Evolutionary conservation across 2,797 vertebrate genomes (phyloP).

Genomic region (Pelodytes ibericus): DNA sequence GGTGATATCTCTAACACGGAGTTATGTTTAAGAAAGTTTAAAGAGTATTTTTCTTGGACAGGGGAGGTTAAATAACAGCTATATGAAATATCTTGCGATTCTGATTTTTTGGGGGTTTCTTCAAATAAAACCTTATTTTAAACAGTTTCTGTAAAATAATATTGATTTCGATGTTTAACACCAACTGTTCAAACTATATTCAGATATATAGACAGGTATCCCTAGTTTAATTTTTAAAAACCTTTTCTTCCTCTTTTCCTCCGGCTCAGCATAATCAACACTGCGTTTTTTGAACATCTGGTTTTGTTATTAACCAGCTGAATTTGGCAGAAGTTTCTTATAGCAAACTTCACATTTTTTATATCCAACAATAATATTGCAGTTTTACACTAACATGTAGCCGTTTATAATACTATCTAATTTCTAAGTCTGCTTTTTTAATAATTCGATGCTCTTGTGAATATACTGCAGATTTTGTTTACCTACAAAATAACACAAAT

Average conservation of each 20-base stretch:
- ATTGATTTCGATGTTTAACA: not conserved
- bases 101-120: constrained; percentile 54
- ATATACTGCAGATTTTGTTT: no score
- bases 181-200: constrained; percentile 11
- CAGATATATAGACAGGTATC: constrained; percentile 66
- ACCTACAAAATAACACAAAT: no score
- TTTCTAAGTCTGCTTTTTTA: not conserved
- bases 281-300: constrained; percentile 66
- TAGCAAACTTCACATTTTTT: constrained; percentile 64
- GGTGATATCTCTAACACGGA: constrained; percentile 35
- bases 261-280: constrained; percentile 72
- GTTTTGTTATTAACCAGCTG: constrained; percentile 72
- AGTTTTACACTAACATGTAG: constrained; percentile 32
- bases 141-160: not conserved
- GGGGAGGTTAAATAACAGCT: constrained; percentile 56
- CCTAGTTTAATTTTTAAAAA: constrained; percentile 73
- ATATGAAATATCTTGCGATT: constrained; percentile 49
- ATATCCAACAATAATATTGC: constrained; percentile 63
- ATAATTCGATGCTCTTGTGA: no score
- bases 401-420: not conserved
- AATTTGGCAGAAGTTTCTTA: constrained; percentile 66
- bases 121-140: constrained; percentile 56
- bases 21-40: constrained; percentile 33
- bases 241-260: constrained; percentile 73
- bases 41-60: constrained; percentile 52